These are phyloP conservation scores for Delia radicum DNA, from an alignment of 1,140 invertebrate genomes.

Conservation along the genomic window DNA sequence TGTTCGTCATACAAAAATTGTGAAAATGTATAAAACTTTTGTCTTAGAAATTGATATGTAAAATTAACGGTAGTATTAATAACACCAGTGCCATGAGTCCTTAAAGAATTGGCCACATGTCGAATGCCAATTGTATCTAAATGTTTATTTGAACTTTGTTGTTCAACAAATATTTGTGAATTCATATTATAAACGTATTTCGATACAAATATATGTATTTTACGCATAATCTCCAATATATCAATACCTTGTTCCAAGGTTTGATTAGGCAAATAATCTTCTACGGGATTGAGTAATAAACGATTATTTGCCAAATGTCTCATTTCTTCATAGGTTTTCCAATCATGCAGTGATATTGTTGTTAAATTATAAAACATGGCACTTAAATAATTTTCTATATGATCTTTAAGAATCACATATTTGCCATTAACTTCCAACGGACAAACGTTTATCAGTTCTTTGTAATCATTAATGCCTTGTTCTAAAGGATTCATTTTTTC, in stretches of 20 bases:
- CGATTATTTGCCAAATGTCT: constrained; percentile 86
- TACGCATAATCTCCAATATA: constrained; percentile 96
- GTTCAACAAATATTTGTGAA: constrained; percentile 95
- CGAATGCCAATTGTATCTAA: constrained; percentile 94
- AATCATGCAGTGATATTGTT: constrained; percentile 95
- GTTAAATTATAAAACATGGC: constrained; percentile 97
- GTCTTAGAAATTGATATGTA: constrained; percentile 93
- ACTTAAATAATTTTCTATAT: constrained; percentile 90
- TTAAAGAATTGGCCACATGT: constrained; percentile 95
- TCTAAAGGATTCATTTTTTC: constrained; percentile 58
- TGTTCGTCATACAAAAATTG: constrained; percentile 98
- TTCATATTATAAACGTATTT: constrained; percentile 96
- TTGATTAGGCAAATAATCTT: constrained; percentile 93
- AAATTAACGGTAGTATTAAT: constrained; percentile 98
- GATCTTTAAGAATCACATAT: constrained; percentile 54
- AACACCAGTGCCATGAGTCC: constrained; percentile 96
- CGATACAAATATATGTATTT: constrained; percentile 93
- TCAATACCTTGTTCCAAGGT: constrained; percentile 97
- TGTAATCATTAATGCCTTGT: constrained; percentile 50
- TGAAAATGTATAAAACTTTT: constrained; percentile 94
- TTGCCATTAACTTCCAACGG: constrained; percentile 57
- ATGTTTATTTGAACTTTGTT: constrained; percentile 88
- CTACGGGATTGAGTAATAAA: constrained; percentile 77
- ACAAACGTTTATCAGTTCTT: constrained; percentile 56
- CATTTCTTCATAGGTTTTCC: constrained; percentile 97